Evolutionary conservation across 2,888 invertebrate species (phyloP).

Genomic region (Mythimna lalbum): DNA sequence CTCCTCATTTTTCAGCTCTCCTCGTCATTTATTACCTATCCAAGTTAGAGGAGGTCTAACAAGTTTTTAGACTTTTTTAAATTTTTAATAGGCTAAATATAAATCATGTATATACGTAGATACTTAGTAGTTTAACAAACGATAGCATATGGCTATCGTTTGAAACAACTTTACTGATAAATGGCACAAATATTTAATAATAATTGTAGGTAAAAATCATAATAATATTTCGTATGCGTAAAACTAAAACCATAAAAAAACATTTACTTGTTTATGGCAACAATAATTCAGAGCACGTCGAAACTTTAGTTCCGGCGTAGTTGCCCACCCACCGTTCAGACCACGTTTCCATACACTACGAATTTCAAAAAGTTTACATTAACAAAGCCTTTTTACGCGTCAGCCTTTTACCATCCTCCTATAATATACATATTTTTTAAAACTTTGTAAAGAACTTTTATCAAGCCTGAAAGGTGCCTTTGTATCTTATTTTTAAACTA

Average conservation of each 20-base stretch:
- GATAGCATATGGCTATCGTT: too few species aligned
- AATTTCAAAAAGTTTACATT: slow-evolving; percentile 44
- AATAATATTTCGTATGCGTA: neutral
- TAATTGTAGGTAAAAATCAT: neutral
- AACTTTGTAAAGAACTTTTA: slow-evolving; percentile 49
- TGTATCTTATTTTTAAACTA: slow-evolving; percentile 8
- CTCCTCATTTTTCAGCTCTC: too few species aligned
- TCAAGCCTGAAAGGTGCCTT: slow-evolving; percentile 23
- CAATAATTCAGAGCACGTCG: slow-evolving; percentile 41
- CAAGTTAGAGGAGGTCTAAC: too few species aligned
- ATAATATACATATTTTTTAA: slow-evolving; percentile 41
- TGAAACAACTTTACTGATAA: too few species aligned
- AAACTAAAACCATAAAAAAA: slow-evolving; percentile 43
- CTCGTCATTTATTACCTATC: too few species aligned
- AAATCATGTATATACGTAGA: too few species aligned
- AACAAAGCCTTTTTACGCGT: slow-evolving; percentile 48
- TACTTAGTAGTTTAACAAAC: too few species aligned
- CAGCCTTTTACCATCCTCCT: slow-evolving; percentile 29
- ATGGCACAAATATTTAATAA: too few species aligned
- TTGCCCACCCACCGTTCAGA: neutral
- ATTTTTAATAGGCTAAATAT: too few species aligned
- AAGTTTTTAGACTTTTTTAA: too few species aligned
- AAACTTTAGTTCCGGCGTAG: slow-evolving; percentile 46
- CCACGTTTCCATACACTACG: slow-evolving; percentile 21
- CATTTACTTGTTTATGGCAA: slow-evolving; percentile 18